phyloP scores from a whole-genome alignment of 2,797 vertebrate species.

The Pangasius djambal region DNA sequence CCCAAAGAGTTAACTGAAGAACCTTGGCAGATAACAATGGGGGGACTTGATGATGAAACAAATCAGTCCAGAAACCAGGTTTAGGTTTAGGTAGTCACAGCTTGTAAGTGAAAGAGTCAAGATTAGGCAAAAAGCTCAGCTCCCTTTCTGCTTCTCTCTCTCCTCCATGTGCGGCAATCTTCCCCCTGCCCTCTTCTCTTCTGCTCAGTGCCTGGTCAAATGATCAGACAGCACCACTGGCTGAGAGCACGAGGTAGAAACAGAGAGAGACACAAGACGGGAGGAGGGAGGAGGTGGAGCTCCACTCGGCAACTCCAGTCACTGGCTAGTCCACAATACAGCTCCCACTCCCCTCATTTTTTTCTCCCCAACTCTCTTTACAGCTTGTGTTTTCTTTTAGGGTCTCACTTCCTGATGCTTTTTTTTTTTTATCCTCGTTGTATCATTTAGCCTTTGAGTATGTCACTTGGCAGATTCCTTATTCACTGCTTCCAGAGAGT shows the following conservation, averaged over 20 bases:
- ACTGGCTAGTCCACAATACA: slow-evolving; percentile 78
- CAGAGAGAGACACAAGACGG: slow-evolving; percentile 55
- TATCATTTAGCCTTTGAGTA: slow-evolving; percentile 25
- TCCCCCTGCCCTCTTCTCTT: slow-evolving; percentile 70
- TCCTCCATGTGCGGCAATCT: slow-evolving; percentile 52
- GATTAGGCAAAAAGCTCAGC: slow-evolving; percentile 61
- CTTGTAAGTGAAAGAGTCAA: slow-evolving; percentile 56
- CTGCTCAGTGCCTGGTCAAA: slow-evolving; percentile 79
- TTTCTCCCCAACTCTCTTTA: slow-evolving; percentile 59
- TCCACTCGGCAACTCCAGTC: slow-evolving; percentile 75
- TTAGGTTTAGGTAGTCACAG: slow-evolving; percentile 52
- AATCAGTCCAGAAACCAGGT: slow-evolving; percentile 57
- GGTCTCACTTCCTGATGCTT: slow-evolving; percentile 23
- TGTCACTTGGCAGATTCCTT: slow-evolving; percentile 16
- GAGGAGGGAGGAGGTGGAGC: slow-evolving; percentile 70
- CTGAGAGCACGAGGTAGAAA: slow-evolving; percentile 53
- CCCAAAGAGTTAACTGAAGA: slow-evolving; percentile 51
- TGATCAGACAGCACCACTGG: slow-evolving; percentile 75
- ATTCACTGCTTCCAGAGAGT: background rate
- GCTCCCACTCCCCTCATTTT: slow-evolving; percentile 73
- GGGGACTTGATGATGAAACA: background rate
- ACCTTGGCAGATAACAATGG: background rate
- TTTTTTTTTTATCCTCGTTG: background rate
- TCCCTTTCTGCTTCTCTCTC: slow-evolving; percentile 40
- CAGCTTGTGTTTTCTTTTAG: slow-evolving; percentile 53